A percentile compares a stretch with the other conserved stretches of the same genome.
Evolutionary conservation across 2,888 invertebrate genomes (phyloP).

Genomic region (Malachius bipustulatus): DNA sequence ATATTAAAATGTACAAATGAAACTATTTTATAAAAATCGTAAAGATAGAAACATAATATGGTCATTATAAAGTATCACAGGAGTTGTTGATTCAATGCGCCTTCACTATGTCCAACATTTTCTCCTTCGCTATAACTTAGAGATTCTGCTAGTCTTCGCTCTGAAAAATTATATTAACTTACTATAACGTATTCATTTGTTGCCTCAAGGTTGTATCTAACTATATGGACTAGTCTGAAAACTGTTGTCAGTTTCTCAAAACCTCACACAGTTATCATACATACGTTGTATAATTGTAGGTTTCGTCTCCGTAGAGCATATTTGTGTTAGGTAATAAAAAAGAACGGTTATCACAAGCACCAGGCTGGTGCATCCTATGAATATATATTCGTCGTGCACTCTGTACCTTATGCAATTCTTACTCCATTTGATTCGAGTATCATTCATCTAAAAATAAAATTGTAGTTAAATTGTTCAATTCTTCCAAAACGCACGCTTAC

Average conservation of each 20-base stretch:
- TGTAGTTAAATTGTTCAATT: background rate
- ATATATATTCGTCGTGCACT: constrained; percentile 44
- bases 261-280: constrained; percentile 17
- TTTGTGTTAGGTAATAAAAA: constrained; percentile 46
- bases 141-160: constrained; percentile 33
- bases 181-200: no score
- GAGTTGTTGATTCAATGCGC: no score
- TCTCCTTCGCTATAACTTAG: no score
- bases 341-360: constrained; percentile 43
- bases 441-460: constrained; percentile 45
- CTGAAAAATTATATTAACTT: no score
- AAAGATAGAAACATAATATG: no score
- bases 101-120: no score
- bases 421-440: constrained; percentile 52
- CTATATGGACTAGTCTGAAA: no score
- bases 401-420: constrained; percentile 46
- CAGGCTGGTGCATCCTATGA: constrained; percentile 42
- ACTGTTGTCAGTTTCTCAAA: no score
- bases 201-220: no score
- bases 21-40: no score
- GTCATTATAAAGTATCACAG: no score
- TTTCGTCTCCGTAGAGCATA: constrained; percentile 31
- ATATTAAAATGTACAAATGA: no score
- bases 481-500: constrained; percentile 36
- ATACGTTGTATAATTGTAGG: constrained; percentile 33